These are phyloP conservation scores for Caloenas nicobarica DNA, from an alignment of 2,113 vertebrate species.

Conservation along the genomic window DNA sequence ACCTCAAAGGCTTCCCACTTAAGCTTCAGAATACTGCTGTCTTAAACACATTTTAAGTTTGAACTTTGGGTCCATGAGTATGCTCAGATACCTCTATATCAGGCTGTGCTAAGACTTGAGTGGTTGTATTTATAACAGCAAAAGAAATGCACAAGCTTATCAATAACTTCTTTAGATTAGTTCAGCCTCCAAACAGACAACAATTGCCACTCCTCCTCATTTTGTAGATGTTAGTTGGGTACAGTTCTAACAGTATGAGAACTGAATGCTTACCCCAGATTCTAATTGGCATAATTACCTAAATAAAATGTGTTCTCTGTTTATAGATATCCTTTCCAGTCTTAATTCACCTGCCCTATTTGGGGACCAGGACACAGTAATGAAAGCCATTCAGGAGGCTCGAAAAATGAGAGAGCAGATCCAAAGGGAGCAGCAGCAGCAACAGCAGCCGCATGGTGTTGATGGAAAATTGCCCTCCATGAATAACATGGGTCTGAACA, in stretches of 20 bases:
- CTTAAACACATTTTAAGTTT: not conserved
- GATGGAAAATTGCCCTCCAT: conserved; percentile 93
- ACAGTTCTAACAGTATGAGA: not conserved
- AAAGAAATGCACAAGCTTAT: not conserved
- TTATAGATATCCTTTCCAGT: conserved; percentile 96
- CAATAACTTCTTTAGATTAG: not conserved
- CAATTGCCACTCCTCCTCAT: not conserved
- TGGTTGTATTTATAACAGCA: not conserved
- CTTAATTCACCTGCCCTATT: conserved; percentile 97
- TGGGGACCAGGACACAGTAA: conserved; percentile 98
- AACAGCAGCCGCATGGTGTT: conserved; percentile 87
- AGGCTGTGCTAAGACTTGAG: not conserved
- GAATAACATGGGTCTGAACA: conserved; percentile 89
- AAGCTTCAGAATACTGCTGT: not conserved
- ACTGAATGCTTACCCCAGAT: not conserved
- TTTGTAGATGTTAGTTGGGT: not conserved
- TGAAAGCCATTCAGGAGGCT: conserved; percentile 99
- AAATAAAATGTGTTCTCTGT: conserved; percentile 23
- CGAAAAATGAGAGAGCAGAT: conserved; percentile 99
- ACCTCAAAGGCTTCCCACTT: not conserved
- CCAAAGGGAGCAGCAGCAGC: conserved; percentile 86
- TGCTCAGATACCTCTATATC: not conserved
- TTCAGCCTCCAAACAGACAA: not conserved
- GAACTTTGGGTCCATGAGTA: not conserved
- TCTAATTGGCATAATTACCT: not conserved